Evolutionary conservation across 30 jellyfish, hydroid and myxozoan genomes (phyloP).

Genomic region (Mastigias papua): DNA sequence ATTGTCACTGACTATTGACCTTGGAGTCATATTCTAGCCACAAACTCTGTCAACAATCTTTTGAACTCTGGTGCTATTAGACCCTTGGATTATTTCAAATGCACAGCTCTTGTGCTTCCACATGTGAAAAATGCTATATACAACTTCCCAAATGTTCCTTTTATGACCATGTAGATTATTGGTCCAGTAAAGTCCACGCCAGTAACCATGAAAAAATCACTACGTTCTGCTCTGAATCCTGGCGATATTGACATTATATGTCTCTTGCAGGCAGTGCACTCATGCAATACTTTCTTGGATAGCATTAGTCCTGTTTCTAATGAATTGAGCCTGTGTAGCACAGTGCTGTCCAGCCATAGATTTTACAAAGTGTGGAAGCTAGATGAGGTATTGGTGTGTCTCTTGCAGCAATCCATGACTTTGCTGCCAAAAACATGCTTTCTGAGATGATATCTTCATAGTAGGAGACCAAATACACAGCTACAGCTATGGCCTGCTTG

Average conservation of each 20-base stretch:
- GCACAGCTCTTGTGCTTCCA: constrained; percentile 32
- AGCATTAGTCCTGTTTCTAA: too few relatives aligned
- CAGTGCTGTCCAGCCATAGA: constrained; percentile 72
- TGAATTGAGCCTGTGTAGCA: constrained; percentile 69
- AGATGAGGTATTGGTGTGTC: constrained; percentile 55
- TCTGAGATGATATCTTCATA: constrained; percentile 10
- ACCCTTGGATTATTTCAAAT: constrained; percentile 38
- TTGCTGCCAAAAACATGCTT: constrained; percentile 46
- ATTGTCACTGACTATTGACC: constrained; percentile 42
- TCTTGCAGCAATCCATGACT: constrained; percentile 58
- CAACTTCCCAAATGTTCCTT: constrained; percentile 10
- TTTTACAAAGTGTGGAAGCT: background rate
- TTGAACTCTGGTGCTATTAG: constrained; percentile 45
- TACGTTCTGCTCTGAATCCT: constrained; percentile 7
- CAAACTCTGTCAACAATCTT: constrained; percentile 25
- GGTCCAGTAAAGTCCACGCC: constrained; percentile 70
- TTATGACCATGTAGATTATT: background rate
- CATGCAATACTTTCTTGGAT: constrained; percentile 6
- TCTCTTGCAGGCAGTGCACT: constrained; percentile 32
- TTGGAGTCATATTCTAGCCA: constrained; percentile 55
- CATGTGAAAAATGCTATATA: constrained; percentile 51
- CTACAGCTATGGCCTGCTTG: constrained; percentile 41
- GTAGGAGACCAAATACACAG: constrained; percentile 20
- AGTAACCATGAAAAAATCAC: constrained; percentile 24
- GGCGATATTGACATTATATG: background rate